A percentile compares a stretch with the other conserved stretches of the same genome.
phyloP scores from a whole-genome alignment of 1,140 invertebrate genomes.

The Drosophila bipectinata region DNA sequence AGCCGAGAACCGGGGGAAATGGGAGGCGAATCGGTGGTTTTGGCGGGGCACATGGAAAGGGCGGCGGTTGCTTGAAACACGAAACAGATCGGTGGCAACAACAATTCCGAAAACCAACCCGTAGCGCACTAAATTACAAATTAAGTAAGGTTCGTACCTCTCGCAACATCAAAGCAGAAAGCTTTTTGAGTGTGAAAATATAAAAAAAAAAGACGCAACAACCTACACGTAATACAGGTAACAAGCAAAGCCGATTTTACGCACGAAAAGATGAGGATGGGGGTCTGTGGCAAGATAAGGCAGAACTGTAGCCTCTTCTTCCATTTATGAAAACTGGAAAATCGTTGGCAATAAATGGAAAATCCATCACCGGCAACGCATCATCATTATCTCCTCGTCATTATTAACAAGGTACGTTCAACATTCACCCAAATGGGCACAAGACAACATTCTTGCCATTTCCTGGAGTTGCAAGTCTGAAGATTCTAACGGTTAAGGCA shows the following conservation, averaged over 20 bases:
- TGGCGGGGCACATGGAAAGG: not conserved
- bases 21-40: not conserved
- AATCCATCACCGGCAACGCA: slow-evolving; percentile 29
- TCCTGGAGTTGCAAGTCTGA: slow-evolving; percentile 3
- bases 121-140: slow-evolving; percentile 66
- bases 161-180: slow-evolving; percentile 44
- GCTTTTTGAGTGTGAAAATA: slow-evolving; percentile 57
- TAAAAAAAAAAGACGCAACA: slow-evolving; percentile 32
- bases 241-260: slow-evolving; percentile 66
- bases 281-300: slow-evolving; percentile 14
- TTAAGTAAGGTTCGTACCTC: slow-evolving; percentile 57
- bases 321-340: slow-evolving; percentile 68
- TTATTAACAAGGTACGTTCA: slow-evolving; percentile 17
- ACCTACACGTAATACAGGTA: slow-evolving; percentile 34
- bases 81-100: slow-evolving; percentile 25
- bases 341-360: slow-evolving; percentile 67
- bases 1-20: slow-evolving; percentile 55
- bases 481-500: slow-evolving; percentile 60
- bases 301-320: slow-evolving; percentile 14
- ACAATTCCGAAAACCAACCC: slow-evolving; percentile 29
- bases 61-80: slow-evolving; percentile 10
- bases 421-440: slow-evolving; percentile 44
- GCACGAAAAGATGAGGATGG: slow-evolving; percentile 45
- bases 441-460: slow-evolving; percentile 46
- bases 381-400: slow-evolving; percentile 33